Evolutionary conservation across 2,888 invertebrate species (phyloP), one percentile per base, ranked within the genome.

Genomic region (Piscicola geometra): DNA sequence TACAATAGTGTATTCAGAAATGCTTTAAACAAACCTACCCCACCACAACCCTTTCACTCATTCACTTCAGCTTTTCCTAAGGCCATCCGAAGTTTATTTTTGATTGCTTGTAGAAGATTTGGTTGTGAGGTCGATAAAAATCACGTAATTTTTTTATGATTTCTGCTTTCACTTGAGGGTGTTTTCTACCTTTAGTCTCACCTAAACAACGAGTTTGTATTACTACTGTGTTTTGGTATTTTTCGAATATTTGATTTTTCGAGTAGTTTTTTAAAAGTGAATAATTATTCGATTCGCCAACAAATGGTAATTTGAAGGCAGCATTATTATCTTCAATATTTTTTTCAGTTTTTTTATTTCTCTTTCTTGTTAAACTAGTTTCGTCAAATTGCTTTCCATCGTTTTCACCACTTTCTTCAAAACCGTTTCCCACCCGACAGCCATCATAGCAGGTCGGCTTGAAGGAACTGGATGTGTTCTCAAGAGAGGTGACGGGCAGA

Each of bases 71-170:
- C n/a, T 41, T 41, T n/a, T 9, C 5, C 15, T 41, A 41, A 41
- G 77, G 69, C 97, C 97, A 97, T 78, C 92, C 92, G 80, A 96
- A 90, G 86, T 93, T 92, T 85, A 93, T 92, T 1, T 93, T 93
- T n/a, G 94, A 90, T 81, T 95, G 89, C 82, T 93, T 92, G 86
- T 94, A 84, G 74, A 85, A 82, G 33, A 80, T 78, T 67, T 83
- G 77, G 79, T 84, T 84, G 76, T 82, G 81, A 2, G 82, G 82
- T 69, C 78, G 76, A 77, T 83, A 85, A 78, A 83, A 84, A 21
- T 80, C 76, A 64, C 82, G 79, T 1, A 85, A 80, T 76, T 81
- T 81, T 5, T 77, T 66, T 2, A 82, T 73, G 3, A 83, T 91
- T 69, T 90, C 88, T 0, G 91, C 91, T 85, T 92, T 91, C 21